These are phyloP conservation scores for Trachemys scripta DNA, from an alignment of 2,113 vertebrate genomes.

Conservation along the genomic window DNA sequence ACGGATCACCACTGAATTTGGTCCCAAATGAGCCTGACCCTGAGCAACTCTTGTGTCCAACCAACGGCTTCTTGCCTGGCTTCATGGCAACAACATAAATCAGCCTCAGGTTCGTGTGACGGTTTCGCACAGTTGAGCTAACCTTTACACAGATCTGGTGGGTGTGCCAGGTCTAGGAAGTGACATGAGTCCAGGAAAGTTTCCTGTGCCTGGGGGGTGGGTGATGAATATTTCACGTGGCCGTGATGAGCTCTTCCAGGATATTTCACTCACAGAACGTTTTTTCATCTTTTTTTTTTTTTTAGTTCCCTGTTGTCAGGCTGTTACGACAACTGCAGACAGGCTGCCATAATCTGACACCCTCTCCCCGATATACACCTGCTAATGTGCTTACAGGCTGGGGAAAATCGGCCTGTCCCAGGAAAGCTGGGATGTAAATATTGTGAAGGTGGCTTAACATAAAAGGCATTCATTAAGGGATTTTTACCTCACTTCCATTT, in stretches of 20 bases:
- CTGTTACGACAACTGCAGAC: not conserved
- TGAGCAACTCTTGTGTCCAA: rapidly evolving
- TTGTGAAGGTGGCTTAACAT: not conserved
- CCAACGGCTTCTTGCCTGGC: not conserved
- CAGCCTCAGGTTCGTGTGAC: not conserved
- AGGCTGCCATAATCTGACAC: not conserved
- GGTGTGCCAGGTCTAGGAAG: rapidly evolving
- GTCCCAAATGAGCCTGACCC: not conserved
- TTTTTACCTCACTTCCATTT: not conserved
- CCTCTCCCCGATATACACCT: not conserved
- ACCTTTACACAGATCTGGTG: not conserved
- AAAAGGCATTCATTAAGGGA: not conserved
- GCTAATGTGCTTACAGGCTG: not conserved
- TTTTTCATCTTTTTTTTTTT: not conserved
- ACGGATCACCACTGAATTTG: not conserved
- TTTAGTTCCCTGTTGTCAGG: not conserved
- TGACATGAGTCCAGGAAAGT: not conserved
- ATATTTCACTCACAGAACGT: not conserved
- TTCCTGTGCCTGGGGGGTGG: not conserved
- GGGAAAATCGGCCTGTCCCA: not conserved
- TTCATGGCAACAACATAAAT: not conserved
- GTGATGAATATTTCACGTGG: rapidly evolving
- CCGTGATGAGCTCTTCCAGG: not conserved
- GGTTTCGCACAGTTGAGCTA: not conserved
- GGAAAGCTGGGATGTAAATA: not conserved